Base-by-base conservation (phyloP, 1,140 invertebrate species). In the Hycleus cichorii region DNA sequence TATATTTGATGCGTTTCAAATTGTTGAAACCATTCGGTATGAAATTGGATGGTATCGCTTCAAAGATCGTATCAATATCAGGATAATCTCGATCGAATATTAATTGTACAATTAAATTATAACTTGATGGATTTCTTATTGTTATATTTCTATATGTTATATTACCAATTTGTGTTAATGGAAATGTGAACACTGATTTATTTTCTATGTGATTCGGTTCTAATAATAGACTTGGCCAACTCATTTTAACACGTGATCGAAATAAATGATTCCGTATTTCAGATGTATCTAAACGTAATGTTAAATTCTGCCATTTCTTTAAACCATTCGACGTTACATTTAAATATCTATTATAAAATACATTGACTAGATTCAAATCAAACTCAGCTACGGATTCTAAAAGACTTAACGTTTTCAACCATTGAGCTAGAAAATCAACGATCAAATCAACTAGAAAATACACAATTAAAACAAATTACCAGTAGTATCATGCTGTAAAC, bases 151-250 rank as follows among this genome's bases (percentile, higher is more conserved):
- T 73, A 56, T 85, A 82, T n/a, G 87, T 83, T 39, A 79, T 80
- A 72, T 91, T 91, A 47, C 87, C 87, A 58, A 93, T 82, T 75
- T 92, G 89, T 4, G 90, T 92, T 27, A 92, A 71, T 7, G 90
- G 89, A 77, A 92, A 92, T 54, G 77, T 76, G 53, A 91, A 70
- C 40, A 78, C 68, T 49, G 75, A 76, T 59, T 74, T 74, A 64
- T 78, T 78, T 68, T 76, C 59, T 59, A 62, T 49, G 7, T 57
- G 59, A 63, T 49, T 64, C 39, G 75, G 72, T 12, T 73, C 67
- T 11, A 65, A 62, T 40, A 80, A 59, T 49, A 82, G 59, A 65
- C 75, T 78, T 10, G 90, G 90, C 90, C 90, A 93, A 39, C 80
- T 80, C 59, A 89, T 80, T 67, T 84, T 82, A 39, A 88, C 82